Evolutionary conservation across 2,113 vertebrate species (phyloP).

Genomic region (Mustelus asterias): DNA sequence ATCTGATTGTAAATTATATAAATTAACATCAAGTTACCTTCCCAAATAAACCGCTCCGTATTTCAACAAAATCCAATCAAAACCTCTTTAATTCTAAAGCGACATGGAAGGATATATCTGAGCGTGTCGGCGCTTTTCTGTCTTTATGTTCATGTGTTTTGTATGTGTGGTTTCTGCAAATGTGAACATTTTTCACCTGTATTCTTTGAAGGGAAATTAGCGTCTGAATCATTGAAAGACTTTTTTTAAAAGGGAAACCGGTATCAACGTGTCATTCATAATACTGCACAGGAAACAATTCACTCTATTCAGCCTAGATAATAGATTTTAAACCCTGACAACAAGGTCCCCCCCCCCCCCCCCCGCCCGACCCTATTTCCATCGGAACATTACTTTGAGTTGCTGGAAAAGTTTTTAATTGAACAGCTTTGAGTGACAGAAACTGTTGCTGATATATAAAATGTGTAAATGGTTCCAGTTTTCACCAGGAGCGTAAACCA

Average conservation of each 20-base stretch:
- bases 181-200: background rate
- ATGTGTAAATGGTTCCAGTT: background rate
- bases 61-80: constrained; percentile 16
- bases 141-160: constrained; percentile 4
- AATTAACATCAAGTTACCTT: background rate
- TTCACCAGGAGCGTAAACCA: background rate
- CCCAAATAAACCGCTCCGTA: background rate
- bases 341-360: background rate
- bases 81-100: background rate
- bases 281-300: background rate
- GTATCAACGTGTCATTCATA: background rate
- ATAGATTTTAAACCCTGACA: background rate
- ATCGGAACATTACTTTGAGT: background rate
- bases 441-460: background rate
- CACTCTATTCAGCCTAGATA: background rate
- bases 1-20: background rate
- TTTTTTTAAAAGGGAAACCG: background rate
- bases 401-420: background rate
- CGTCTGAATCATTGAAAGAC: background rate
- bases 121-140: background rate
- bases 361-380: background rate
- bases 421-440: background rate
- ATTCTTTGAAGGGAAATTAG: background rate
- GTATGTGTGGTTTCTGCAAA: background rate
- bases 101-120: background rate